These are phyloP conservation scores for Acanthochromis polyacanthus DNA, from an alignment of 2,113 vertebrate species.

Conservation along the genomic window DNA sequence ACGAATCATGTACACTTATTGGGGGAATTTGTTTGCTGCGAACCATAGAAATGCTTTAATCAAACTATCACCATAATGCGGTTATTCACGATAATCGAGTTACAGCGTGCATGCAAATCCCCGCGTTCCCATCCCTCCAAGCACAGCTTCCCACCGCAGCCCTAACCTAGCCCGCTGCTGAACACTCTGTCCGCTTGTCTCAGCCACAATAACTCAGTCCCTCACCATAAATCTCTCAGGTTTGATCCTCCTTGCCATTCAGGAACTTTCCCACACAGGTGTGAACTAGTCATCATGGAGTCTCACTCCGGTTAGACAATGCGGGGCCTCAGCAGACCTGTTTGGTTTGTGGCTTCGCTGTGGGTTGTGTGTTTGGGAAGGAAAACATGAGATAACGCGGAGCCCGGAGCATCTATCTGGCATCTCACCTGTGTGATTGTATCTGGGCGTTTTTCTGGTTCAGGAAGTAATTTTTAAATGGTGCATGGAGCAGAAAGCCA, in stretches of 20 bases:
- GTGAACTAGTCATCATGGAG: constrained; percentile 72
- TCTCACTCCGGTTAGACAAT: constrained; percentile 71
- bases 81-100: constrained; percentile 58
- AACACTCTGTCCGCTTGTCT: constrained; percentile 63
- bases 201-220: constrained; percentile 60
- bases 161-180: constrained; percentile 45
- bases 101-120: constrained; percentile 38
- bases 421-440: constrained; percentile 55
- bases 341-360: constrained; percentile 68
- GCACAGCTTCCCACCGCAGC: background rate
- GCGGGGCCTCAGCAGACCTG: constrained; percentile 73
- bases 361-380: constrained; percentile 49
- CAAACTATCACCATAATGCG: constrained; percentile 58
- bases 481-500: constrained; percentile 23
- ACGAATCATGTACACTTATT: constrained; percentile 56
- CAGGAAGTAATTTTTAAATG: constrained; percentile 44
- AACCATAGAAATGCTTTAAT: constrained; percentile 57
- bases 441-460: constrained; percentile 46
- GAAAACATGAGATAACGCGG: constrained; percentile 64
- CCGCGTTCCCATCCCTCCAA: constrained; percentile 42
- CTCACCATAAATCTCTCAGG: constrained; percentile 66
- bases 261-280: constrained; percentile 74
- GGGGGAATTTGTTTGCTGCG: constrained; percentile 55
- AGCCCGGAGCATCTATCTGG: constrained; percentile 23
- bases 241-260: constrained; percentile 56